Base-by-base conservation (phyloP, 2,888 invertebrate species). In the Protonemura montana region DNA sequence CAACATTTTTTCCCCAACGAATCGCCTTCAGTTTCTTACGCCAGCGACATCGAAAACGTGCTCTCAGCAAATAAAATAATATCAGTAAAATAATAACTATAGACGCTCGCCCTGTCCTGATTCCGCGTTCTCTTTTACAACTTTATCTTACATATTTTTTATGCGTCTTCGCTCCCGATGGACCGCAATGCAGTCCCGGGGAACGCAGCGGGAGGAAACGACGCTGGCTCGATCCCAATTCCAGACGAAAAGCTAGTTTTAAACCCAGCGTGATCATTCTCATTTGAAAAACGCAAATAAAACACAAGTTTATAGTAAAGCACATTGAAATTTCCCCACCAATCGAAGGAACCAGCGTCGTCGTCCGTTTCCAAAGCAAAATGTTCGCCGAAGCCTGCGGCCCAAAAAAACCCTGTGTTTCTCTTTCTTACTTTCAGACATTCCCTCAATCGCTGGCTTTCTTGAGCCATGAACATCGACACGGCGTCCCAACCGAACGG, bases 371-470 rank as follows among this genome's bases (percentile, higher is more conserved):
- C 35, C 35, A n/a, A 3, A 3, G 35, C 35, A 10, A 35, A 35
- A 35, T 35, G 35, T 35, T 10, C 35, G 35, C 35, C 35, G 35
- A 35, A 35, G 59, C 59, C 59, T 59, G 16, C 59, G 59, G 59
- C 59, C 59, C 59, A 59, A 59, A 59, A 10, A 59, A 59, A 59
- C 59, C 59, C 59, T 59, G 59, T 59, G 59, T 59, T 59, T 59
- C 59, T 59, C 59, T 10, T 59, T 10, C 59, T 16, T 2, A 59
- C 59, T 21, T 3, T 59, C 59, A 21, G 35, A 35, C 35, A 35
- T 35, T 35, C 35, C 35, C 21, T 21, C 59, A 21, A 21, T 59
- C 59, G 59, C 59, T 10, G 6, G 59, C 59, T n/a, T n/a, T n/a
- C n/a, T n/a, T n/a, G n/a, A n/a, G n/a, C n/a, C n/a, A n/a, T n/a